Conservation (phyloP, 2,113 vertebrate species). For the Microcebus tavaratra region DNA sequence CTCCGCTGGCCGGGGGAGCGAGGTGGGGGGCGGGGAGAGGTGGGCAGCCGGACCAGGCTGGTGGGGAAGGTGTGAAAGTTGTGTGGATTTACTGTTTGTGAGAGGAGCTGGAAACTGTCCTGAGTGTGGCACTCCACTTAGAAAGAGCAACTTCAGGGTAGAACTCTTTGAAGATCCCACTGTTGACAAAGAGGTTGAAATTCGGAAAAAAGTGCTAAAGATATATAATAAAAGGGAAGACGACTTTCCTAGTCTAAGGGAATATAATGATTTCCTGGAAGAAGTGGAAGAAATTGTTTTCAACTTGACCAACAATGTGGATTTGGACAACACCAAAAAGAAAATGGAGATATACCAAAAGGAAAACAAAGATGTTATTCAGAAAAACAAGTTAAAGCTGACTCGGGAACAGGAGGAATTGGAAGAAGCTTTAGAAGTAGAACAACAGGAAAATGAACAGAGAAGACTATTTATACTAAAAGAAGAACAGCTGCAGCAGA, state of each 20-base stretch:
- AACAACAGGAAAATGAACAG: too few species aligned
- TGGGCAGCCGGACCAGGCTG: too few species aligned
- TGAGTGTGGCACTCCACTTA: constrained; percentile 94
- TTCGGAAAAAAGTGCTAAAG: constrained; percentile 98
- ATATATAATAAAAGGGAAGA: constrained; percentile 72
- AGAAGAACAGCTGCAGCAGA: too few species aligned
- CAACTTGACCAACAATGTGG: constrained; percentile 97
- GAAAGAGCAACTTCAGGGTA: constrained; percentile 97
- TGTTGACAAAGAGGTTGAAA: constrained; percentile 98
- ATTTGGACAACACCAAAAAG: constrained; percentile 95
- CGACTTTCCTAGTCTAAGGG: too few species aligned
- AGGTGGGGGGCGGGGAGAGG: too few species aligned
- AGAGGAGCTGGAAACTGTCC: constrained; percentile 97
- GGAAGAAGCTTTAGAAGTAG: too few species aligned
- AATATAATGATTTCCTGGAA: too few species aligned
- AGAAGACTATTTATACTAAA: too few species aligned
- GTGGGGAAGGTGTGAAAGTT: constrained; percentile 93
- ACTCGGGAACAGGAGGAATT: too few species aligned
- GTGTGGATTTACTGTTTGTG: constrained; percentile 97
- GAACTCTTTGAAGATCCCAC: constrained; percentile 98
- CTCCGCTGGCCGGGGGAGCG: too few species aligned
- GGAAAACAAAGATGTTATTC: constrained; percentile 96
- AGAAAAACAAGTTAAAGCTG: constrained; percentile 96
- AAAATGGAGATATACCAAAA: constrained; percentile 97
- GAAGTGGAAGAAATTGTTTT: constrained; percentile 82